These are phyloP conservation scores for Baryphthengus martii DNA, from an alignment of 2,113 vertebrate genomes.

Conservation along the genomic window DNA sequence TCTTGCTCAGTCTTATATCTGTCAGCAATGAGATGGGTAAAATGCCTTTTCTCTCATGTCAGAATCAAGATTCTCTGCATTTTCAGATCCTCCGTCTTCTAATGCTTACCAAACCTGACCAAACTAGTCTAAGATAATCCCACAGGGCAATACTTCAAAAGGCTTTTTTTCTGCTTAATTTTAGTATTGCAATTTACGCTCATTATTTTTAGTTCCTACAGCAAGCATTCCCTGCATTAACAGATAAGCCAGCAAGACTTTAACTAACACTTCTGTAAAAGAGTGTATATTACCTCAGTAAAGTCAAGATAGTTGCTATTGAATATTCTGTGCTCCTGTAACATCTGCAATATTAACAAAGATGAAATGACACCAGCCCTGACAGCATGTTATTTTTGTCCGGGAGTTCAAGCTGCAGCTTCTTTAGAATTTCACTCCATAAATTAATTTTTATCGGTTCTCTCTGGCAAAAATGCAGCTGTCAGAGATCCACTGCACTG, in stretches of 20 bases:
- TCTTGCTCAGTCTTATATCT: neutral
- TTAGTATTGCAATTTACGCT: slow-evolving; percentile 7
- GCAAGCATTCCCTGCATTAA: neutral
- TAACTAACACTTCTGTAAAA: neutral
- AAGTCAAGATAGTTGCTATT: neutral
- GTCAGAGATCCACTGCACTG: neutral
- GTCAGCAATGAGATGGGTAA: neutral
- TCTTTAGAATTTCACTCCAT: neutral
- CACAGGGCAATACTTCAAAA: slow-evolving; percentile 38
- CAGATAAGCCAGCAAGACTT: neutral
- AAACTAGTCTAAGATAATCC: slow-evolving; percentile 32
- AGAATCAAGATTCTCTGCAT: neutral
- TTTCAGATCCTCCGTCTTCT: neutral
- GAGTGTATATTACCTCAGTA: neutral
- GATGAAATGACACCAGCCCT: neutral
- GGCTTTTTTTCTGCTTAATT: neutral
- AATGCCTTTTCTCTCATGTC: neutral
- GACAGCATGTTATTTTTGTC: neutral
- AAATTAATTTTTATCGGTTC: neutral
- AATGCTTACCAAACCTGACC: neutral
- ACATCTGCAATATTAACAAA: neutral
- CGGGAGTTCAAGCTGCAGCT: neutral
- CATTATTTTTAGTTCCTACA: slow-evolving; percentile 20
- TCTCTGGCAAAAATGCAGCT: neutral
- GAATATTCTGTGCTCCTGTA: neutral